These are phyloP conservation scores for Platysteira castanea DNA, from an alignment of 2,113 vertebrate genomes.

Conservation along the genomic window DNA sequence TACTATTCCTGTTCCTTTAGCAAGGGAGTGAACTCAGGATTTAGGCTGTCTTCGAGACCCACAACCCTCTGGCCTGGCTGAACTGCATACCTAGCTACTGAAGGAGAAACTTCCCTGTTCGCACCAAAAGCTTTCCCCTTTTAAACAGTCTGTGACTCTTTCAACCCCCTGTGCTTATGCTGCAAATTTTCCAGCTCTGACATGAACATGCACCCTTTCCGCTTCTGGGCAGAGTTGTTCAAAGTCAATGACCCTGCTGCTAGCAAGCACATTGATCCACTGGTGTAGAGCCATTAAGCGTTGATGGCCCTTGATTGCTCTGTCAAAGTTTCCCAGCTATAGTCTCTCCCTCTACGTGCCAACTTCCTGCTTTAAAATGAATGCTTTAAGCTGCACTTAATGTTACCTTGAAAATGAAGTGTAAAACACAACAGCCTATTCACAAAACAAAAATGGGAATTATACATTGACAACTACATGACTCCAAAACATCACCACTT, in stretches of 20 bases:
- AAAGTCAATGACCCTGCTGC: slow-evolving; percentile 23
- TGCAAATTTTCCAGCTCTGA: not conserved
- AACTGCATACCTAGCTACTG: not conserved
- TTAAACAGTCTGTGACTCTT: not conserved
- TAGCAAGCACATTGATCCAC: slow-evolving; percentile 47
- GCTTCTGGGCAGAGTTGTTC: slow-evolving; percentile 1
- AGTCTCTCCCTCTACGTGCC: not conserved
- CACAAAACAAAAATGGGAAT: not conserved
- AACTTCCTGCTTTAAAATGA: slow-evolving; percentile 36
- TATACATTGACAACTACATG: not conserved
- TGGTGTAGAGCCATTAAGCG: slow-evolving; percentile 41
- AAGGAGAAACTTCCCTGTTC: not conserved
- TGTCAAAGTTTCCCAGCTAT: slow-evolving; percentile 29
- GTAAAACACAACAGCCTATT: not conserved
- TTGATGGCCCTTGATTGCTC: slow-evolving; percentile 58
- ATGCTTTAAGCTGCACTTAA: not conserved
- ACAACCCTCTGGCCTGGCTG: not conserved
- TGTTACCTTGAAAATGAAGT: slow-evolving; percentile 11
- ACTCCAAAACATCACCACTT: not conserved
- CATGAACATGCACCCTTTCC: not conserved
- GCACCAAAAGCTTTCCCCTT: not conserved
- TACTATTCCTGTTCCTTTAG: not conserved
- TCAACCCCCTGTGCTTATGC: not conserved
- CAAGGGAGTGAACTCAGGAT: not conserved
- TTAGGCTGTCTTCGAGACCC: not conserved